A percentile compares a stretch with the other conserved stretches of the same genome.
Evolutionary conservation across 2,888 invertebrate genomes (phyloP).

Genomic region (Nyleta sp.): DNA sequence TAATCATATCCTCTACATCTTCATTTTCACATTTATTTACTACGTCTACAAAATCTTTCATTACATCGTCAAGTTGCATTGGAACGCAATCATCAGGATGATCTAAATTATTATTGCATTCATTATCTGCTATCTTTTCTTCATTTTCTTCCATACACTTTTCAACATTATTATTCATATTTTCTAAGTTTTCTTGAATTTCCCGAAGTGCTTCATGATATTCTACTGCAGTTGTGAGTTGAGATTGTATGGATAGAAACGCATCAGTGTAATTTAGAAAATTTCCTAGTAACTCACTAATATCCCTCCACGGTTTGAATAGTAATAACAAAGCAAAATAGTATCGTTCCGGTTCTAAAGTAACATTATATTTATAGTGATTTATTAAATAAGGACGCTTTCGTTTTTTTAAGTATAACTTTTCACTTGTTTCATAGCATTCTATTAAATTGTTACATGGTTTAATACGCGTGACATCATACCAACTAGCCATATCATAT

Average conservation of each 20-base stretch:
- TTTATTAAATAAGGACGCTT: conserved; percentile 70
- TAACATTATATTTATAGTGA: conserved; percentile 63
- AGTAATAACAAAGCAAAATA: conserved; percentile 58
- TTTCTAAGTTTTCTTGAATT: conserved; percentile 20
- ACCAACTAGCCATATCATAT: conserved; percentile 64
- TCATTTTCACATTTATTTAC: conserved; percentile 34
- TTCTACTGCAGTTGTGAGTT: conserved; percentile 46
- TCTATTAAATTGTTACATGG: conserved; percentile 3
- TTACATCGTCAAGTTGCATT: conserved; percentile 46
- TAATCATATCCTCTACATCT: conserved; percentile 61
- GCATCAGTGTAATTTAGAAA: conserved; percentile 43
- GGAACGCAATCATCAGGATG: neutral
- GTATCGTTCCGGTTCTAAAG: conserved; percentile 50
- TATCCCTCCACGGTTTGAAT: conserved; percentile 62
- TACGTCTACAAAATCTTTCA: conserved; percentile 66
- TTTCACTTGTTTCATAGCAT: conserved; percentile 15
- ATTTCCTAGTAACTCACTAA: conserved; percentile 46
- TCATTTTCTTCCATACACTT: conserved; percentile 20
- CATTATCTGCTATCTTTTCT: neutral
- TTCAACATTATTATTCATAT: conserved; percentile 14
- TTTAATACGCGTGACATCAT: conserved; percentile 43
- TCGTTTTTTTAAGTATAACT: neutral
- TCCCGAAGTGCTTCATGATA: conserved; percentile 50
- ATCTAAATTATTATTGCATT: neutral
- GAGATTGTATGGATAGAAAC: conserved; percentile 57